Conservation (phyloP, 2,113 vertebrate genomes). For the Sterna hirundo region DNA sequence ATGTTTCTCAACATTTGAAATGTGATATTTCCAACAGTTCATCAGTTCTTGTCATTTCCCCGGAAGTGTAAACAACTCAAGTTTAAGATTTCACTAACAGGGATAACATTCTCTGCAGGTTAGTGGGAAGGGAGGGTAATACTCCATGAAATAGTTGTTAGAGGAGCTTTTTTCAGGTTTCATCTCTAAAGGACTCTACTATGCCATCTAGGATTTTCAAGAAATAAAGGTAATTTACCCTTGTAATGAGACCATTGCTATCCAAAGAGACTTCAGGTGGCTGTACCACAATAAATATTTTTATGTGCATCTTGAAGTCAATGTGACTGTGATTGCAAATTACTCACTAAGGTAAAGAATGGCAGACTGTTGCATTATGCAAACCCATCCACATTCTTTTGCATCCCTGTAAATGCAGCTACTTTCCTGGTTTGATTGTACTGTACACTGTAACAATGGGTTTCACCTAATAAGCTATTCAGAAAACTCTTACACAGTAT, state of each 20-base stretch:
- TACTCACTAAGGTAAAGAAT: background rate
- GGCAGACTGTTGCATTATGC: slow-evolving; percentile 48
- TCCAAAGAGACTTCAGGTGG: background rate
- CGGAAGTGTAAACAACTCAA: background rate
- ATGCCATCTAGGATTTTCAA: background rate
- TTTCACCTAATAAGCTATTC: slow-evolving; percentile 22
- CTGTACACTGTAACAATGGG: background rate
- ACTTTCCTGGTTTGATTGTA: background rate
- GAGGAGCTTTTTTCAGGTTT: background rate
- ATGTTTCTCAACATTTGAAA: background rate
- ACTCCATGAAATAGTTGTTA: background rate
- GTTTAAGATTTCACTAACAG: slow-evolving; percentile 23
- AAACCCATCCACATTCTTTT: slow-evolving; percentile 9
- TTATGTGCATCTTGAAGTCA: background rate
- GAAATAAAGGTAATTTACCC: background rate
- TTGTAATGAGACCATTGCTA: background rate
- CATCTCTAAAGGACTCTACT: background rate
- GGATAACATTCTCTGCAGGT: background rate
- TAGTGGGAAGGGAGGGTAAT: background rate
- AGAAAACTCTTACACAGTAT: slow-evolving; percentile 30
- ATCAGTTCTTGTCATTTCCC: background rate
- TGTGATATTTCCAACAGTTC: background rate
- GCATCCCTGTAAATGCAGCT: background rate
- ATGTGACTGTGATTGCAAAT: background rate
- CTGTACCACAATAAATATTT: background rate